Conservation (phyloP, 2,888 invertebrate genomes). For the Chrysolina americana region DNA sequence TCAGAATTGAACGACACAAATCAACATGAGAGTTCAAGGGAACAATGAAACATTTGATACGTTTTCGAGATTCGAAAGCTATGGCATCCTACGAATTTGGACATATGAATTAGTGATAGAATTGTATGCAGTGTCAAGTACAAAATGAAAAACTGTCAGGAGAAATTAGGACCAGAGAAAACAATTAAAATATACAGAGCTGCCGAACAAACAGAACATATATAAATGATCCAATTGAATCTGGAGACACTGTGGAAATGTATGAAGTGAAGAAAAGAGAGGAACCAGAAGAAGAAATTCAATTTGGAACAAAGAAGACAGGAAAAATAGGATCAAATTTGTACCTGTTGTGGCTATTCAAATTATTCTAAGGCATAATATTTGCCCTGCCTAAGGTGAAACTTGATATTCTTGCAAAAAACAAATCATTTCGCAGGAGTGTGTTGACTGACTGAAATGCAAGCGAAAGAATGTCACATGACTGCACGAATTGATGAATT, state of each 20-base stretch:
- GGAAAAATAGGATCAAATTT: not conserved
- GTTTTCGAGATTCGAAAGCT: not conserved
- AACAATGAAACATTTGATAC: not conserved
- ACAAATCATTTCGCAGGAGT: not conserved
- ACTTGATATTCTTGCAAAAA: not conserved
- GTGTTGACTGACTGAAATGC: not conserved
- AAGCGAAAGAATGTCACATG: not conserved
- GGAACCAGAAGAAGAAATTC: not conserved
- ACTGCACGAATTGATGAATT: not conserved
- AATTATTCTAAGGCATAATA: not conserved
- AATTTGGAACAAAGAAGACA: not conserved
- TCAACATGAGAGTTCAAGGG: conserved; percentile 3
- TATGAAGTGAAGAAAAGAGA: not conserved
- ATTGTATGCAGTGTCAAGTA: conserved; percentile 4
- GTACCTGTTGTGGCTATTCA: not conserved
- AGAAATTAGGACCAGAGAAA: not conserved
- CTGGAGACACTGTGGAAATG: not conserved
- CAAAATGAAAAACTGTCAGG: not conserved
- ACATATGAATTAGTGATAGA: not conserved
- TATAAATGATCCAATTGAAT: not conserved
- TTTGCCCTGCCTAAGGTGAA: no score
- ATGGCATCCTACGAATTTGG: not conserved
- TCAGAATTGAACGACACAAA: conserved; percentile 1
- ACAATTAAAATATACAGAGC: conserved; percentile 9
- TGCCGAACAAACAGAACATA: conserved; percentile 9